A percentile compares a stretch with the other conserved stretches of the same genome.
Conservation (phyloP, 1,140 invertebrate species). For the Lerema accius region DNA sequence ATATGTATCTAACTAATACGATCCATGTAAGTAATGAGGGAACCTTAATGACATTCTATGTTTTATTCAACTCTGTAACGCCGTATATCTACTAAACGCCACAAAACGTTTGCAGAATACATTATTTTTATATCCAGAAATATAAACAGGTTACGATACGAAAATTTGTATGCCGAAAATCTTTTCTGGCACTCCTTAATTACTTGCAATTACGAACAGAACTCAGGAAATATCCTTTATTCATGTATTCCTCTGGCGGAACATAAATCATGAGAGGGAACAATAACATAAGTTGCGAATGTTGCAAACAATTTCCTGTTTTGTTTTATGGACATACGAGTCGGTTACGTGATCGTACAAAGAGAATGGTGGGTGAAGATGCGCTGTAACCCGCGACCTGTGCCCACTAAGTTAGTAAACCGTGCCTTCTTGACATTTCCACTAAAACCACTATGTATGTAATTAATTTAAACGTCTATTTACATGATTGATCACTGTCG, state of each 20-base stretch:
- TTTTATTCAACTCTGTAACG: background rate
- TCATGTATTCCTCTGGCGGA: slow-evolving; percentile 8
- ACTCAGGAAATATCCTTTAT: slow-evolving; percentile 14
- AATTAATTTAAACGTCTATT: slow-evolving; percentile 32
- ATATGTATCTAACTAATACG: slow-evolving; percentile 1
- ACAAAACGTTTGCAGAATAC: background rate
- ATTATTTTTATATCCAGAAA: slow-evolving; percentile 2
- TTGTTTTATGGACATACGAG: slow-evolving; percentile 28
- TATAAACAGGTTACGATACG: background rate
- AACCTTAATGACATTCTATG: background rate
- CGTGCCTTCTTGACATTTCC: slow-evolving; percentile 51
- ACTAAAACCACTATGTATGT: slow-evolving; percentile 33
- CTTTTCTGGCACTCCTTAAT: slow-evolving; percentile 9
- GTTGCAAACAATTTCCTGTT: slow-evolving; percentile 17
- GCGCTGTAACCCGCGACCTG: slow-evolving; percentile 46
- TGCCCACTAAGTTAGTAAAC: slow-evolving; percentile 40
- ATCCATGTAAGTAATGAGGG: too few species aligned
- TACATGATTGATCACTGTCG: slow-evolving; percentile 26
- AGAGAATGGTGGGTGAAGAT: slow-evolving; percentile 43
- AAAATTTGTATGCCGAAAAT: slow-evolving; percentile 1
- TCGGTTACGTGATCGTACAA: slow-evolving; percentile 35
- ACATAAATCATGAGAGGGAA: slow-evolving; percentile 11
- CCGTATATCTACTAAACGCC: background rate
- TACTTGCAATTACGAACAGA: slow-evolving; percentile 22
- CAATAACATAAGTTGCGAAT: slow-evolving; percentile 16